Evolutionary conservation across 2,113 vertebrate genomes (phyloP).

Genomic region (Seriola dumerili): DNA sequence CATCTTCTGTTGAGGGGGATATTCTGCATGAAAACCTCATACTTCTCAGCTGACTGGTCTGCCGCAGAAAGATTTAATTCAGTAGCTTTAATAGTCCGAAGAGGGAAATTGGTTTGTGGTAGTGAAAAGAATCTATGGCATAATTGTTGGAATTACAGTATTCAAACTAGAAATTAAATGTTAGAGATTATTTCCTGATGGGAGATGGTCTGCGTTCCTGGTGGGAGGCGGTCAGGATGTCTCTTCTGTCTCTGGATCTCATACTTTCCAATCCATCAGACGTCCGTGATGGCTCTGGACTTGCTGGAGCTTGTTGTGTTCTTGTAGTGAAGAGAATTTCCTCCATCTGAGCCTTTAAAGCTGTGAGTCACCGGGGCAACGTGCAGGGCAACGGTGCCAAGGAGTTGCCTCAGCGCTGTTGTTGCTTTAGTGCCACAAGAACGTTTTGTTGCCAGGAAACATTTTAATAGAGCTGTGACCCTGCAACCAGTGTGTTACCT

Average conservation of each 20-base stretch:
- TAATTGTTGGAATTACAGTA: constrained; percentile 62
- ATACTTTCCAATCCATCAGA: constrained; percentile 65
- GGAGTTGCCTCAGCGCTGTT: constrained; percentile 51
- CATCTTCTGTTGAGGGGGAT: constrained; percentile 15
- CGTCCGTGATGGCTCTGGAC: constrained; percentile 18
- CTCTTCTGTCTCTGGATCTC: constrained; percentile 44
- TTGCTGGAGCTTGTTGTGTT: constrained; percentile 37
- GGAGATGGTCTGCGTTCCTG: constrained; percentile 50
- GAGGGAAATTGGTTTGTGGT: constrained; percentile 67
- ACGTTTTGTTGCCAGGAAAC: constrained; percentile 55
- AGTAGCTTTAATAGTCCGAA: constrained; percentile 42
- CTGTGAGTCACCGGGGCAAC: constrained; percentile 46
- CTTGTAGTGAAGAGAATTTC: constrained; percentile 41
- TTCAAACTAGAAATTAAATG: constrained; percentile 64
- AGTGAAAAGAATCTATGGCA: constrained; percentile 40
- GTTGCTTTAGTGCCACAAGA: constrained; percentile 27
- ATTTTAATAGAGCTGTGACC: constrained; percentile 31
- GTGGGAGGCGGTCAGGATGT: constrained; percentile 47
- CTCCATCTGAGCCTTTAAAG: constrained; percentile 41
- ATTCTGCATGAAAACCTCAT: constrained; percentile 35
- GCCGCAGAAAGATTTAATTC: constrained; percentile 45
- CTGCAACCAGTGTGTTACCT: constrained; percentile 26
- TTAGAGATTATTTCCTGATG: constrained; percentile 65
- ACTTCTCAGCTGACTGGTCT: constrained; percentile 43
- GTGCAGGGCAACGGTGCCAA: constrained; percentile 28